These are phyloP conservation scores for Peromyscus polionotus DNA, from an alignment of 2,113 vertebrate species.

Conservation along the genomic window DNA sequence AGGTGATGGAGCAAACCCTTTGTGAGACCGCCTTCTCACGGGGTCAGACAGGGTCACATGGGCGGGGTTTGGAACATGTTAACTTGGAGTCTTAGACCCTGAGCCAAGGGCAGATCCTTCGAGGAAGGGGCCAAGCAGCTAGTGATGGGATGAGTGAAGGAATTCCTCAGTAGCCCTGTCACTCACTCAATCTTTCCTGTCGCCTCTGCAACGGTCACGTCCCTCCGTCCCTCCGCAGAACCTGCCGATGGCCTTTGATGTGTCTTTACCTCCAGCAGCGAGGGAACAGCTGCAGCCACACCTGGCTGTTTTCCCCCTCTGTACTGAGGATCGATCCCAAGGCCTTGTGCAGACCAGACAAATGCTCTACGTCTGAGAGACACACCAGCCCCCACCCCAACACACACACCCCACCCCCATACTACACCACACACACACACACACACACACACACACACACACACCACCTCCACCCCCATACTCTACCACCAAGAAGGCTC, in stretches of 20 bases:
- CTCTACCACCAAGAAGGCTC: no score
- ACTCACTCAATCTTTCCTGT: not conserved
- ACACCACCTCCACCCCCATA: not conserved
- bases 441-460: not conserved
- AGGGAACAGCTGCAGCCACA: not conserved
- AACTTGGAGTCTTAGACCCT: not conserved
- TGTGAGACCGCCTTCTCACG: no score
- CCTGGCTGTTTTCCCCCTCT: not conserved
- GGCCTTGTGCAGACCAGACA: not conserved
- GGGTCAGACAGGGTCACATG: fast-evolving
- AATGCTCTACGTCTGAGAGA: not conserved
- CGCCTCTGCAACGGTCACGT: not conserved
- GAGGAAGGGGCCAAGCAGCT: not conserved
- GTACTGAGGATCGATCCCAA: not conserved
- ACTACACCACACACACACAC: not conserved
- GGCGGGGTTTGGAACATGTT: not conserved
- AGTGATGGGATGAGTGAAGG: not conserved
- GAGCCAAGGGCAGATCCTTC: not conserved
- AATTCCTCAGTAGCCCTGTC: not conserved
- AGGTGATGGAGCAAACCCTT: not conserved
- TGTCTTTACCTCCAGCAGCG: not conserved
- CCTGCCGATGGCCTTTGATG: not conserved
- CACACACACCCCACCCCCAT: not conserved
- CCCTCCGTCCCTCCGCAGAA: not conserved
- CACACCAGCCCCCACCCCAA: not conserved